Evolutionary conservation across 2,888 invertebrate species (phyloP).

Genomic region (Diaprepes abbreviatus): DNA sequence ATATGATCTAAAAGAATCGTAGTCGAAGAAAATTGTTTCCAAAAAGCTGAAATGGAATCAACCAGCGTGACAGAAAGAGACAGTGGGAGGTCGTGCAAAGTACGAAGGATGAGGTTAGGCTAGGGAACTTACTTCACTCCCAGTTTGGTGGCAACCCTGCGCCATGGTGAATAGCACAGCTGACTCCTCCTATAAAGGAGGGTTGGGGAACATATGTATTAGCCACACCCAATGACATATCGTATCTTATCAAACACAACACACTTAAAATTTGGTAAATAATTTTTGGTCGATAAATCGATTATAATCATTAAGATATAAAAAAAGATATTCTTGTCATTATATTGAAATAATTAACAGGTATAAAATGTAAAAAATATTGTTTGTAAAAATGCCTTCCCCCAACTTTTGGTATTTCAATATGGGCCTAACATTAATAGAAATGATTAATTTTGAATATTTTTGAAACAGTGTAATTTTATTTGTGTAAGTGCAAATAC

Average conservation of each 20-base stretch:
- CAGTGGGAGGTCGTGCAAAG: constrained; percentile 27
- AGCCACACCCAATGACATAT: constrained; percentile 62
- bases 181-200: constrained; percentile 71
- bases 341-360: too few relatives aligned
- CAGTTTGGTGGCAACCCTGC: constrained; percentile 93
- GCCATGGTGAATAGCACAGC: constrained; percentile 93
- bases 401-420: too few relatives aligned
- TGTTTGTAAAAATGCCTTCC: too few relatives aligned
- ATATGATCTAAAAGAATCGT: constrained; percentile 12
- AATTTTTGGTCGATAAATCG: constrained; percentile 39
- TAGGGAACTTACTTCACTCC: constrained; percentile 92
- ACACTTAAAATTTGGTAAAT: constrained; percentile 36
- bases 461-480: too few relatives aligned
- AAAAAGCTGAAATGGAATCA: constrained; percentile 39
- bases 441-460: too few relatives aligned
- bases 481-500: too few relatives aligned
- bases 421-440: too few relatives aligned
- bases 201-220: constrained; percentile 68
- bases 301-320: too few relatives aligned
- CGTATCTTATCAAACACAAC: constrained; percentile 55
- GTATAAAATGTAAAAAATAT: too few relatives aligned
- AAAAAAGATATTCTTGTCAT: too few relatives aligned
- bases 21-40: constrained; percentile 14
- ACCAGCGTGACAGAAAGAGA: constrained; percentile 34
- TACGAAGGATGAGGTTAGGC: constrained; percentile 59